Base-by-base conservation (phyloP, 2,888 invertebrate genomes). In the Sminthurides aquaticus region DNA sequence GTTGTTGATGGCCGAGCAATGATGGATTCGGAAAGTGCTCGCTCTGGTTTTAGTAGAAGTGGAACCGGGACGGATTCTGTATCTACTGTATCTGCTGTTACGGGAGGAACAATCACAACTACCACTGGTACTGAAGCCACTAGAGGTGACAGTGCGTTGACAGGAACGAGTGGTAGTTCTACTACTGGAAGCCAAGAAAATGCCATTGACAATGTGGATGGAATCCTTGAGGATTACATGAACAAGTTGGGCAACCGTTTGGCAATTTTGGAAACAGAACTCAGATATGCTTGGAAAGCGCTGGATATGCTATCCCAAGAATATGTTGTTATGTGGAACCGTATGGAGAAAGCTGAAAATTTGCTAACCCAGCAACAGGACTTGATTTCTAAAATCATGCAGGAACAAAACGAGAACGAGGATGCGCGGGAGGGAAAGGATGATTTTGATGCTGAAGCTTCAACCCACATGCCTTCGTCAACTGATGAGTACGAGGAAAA, bases 321-420 rank as follows among this genome's bases (percentile, higher is more conserved):
- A 78, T 94, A 93, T 76, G 89, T 92, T 61, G 89, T 91, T 78
- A 94, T 94, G 89, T 94, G 93, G 92, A 90, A 90, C 76, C 83
- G 92, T 55, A 81, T 94, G 67, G 93, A 94, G 77, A 90, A 92
- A 78, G 81, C 94, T 28, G 93, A 94, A 78, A 85, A 89, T 25
- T 83, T 93, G 67, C 84, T 93, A 2, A 86, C 88, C 78, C 92
- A 93, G 77, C 94, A 94, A 78, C 93, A 93, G 78, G 88, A 89
- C 74, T 91, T 93, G 54, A 91, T 94, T 75, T 86, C 89, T 60
- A 92, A 92, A 77, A 82, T 94, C 76, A 85, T 93, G 77, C 88
- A 89, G 77, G 72, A 71, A 27, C 69, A 70, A 54, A 79, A 85
- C 71, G 84, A 84, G 68, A 73, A 77, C 60, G 80, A 83, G 43